Conservation (phyloP, 2,888 invertebrate species). For the Acleris emargana region DNA sequence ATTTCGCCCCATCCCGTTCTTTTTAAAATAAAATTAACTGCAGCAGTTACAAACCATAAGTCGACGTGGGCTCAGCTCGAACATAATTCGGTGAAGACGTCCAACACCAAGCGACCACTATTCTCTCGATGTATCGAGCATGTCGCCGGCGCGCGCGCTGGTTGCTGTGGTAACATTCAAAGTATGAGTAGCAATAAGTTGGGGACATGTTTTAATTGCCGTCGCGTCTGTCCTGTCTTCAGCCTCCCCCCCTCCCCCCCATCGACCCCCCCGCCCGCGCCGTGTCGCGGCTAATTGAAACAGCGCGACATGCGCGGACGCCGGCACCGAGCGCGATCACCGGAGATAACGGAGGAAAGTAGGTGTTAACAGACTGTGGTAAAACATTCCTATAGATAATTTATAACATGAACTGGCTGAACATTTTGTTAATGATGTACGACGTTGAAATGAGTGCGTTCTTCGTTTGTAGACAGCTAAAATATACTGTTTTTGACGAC, state of each 20-base stretch:
- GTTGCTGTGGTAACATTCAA: background rate
- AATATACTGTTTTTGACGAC: too few relatives aligned
- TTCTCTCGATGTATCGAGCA: too few relatives aligned
- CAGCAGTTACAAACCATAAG: too few relatives aligned
- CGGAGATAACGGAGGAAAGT: background rate
- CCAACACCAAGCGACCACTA: too few relatives aligned
- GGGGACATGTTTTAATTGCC: constrained; percentile 25
- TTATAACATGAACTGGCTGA: background rate
- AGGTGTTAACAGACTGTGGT: background rate
- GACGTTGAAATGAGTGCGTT: too few relatives aligned
- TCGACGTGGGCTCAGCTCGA: too few relatives aligned
- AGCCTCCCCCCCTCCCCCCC: constrained; percentile 40
- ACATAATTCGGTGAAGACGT: too few relatives aligned
- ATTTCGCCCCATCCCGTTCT: too few relatives aligned
- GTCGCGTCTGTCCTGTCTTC: constrained; percentile 1
- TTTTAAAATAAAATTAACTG: too few relatives aligned
- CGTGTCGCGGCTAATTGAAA: constrained; percentile 37
- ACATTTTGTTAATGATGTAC: too few relatives aligned
- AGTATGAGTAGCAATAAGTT: constrained; percentile 7
- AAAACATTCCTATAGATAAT: constrained; percentile 1
- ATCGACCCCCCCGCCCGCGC: constrained; percentile 39
- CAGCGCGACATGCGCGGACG: constrained; percentile 24
- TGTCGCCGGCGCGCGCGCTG: background rate
- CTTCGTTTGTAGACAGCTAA: too few relatives aligned
- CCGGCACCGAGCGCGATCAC: constrained; percentile 4